A percentile compares a stretch with the other conserved stretches of the same genome.
Conservation (phyloP, 2,888 invertebrate genomes). For the Gryllus longicercus region DNA sequence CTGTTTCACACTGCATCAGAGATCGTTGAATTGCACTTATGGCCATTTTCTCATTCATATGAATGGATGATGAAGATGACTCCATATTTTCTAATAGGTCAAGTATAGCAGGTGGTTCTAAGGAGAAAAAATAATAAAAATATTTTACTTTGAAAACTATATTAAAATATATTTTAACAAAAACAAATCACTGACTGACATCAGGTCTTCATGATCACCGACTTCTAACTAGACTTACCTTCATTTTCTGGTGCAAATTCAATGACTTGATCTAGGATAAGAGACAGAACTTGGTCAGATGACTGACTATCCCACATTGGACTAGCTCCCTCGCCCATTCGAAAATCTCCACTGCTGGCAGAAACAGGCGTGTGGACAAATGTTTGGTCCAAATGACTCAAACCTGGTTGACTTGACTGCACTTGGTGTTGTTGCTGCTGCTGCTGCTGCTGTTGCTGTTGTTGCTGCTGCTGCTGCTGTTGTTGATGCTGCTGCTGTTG, state of each 20-base stretch:
- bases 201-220: neutral
- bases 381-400: conserved; percentile 22
- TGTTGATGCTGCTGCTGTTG: conserved; percentile 30
- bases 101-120: conserved; percentile 43
- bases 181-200: neutral
- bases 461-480: conserved; percentile 34
- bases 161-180: neutral
- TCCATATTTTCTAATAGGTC: conserved; percentile 51
- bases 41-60: conserved; percentile 68
- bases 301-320: conserved; percentile 49
- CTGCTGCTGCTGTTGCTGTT: conserved; percentile 38
- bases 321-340: conserved; percentile 44
- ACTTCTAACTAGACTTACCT: neutral
- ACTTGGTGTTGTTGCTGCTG: conserved; percentile 31
- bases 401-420: conserved; percentile 24
- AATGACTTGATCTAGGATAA: conserved; percentile 80
- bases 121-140: neutral
- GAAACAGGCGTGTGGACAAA: conserved; percentile 20
- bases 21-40: conserved; percentile 88
- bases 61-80: conserved; percentile 41
- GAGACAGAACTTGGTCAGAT: conserved; percentile 71
- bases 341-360: conserved; percentile 22
- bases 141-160: neutral
- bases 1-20: conserved; percentile 74
- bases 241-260: conserved; percentile 67